These are phyloP conservation scores for Tragelaphus strepsiceros DNA, from an alignment of 2,113 vertebrate species.

Conservation along the genomic window DNA sequence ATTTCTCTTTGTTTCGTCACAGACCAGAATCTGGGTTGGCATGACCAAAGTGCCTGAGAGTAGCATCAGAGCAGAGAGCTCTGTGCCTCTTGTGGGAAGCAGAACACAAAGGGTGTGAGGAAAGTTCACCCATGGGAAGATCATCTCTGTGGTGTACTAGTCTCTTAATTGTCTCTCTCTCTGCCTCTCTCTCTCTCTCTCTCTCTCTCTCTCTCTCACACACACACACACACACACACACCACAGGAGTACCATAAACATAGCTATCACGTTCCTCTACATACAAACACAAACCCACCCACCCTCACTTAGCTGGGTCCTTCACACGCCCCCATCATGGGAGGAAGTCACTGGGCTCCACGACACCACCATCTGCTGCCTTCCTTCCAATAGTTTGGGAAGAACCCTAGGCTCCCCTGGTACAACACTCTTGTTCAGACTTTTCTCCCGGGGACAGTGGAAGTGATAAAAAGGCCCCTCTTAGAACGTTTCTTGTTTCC, in stretches of 20 bases:
- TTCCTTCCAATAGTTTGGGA: not conserved
- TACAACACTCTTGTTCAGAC: not conserved
- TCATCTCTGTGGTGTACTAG: not conserved
- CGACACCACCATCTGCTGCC: not conserved
- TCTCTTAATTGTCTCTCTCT: not conserved
- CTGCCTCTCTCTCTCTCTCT: not conserved
- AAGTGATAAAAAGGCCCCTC: not conserved
- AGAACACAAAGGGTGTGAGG: not conserved
- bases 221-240: not conserved
- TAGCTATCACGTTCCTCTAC: not conserved
- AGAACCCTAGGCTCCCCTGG: not conserved
- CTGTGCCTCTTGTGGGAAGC: conserved; percentile 15
- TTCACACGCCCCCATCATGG: not conserved
- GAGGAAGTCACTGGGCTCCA: not conserved
- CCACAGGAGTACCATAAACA: not conserved
- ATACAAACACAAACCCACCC: not conserved
- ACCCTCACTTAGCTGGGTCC: conserved; percentile 2
- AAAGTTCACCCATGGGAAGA: not conserved
- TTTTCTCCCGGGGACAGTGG: not conserved
- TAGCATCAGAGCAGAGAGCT: not conserved
- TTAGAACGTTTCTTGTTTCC: fast-evolving
- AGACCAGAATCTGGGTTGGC: conserved; percentile 51
- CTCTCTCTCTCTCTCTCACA: not conserved
- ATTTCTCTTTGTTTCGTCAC: conserved; percentile 75
- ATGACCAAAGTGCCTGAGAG: conserved; percentile 34